Conservation (phyloP, 1,140 invertebrate species). For the Drosophila erecta region DNA sequence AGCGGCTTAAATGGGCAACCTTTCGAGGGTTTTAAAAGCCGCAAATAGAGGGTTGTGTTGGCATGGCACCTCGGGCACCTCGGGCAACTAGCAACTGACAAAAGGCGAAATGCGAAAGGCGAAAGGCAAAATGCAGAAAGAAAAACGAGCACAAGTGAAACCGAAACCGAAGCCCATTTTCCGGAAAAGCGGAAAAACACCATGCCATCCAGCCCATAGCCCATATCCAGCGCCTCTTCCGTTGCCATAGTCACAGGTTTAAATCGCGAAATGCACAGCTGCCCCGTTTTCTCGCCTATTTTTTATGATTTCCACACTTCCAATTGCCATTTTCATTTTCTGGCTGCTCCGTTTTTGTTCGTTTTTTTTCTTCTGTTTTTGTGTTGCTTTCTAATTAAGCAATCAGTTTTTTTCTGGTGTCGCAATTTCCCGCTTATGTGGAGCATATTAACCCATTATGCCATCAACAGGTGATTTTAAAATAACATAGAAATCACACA, state of each 20-base stretch:
- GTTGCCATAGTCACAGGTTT: slow-evolving; percentile 15
- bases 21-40: slow-evolving; percentile 6
- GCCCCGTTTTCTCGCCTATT: slow-evolving; percentile 14
- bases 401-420: slow-evolving; percentile 1
- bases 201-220: neutral
- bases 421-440: slow-evolving; percentile 17
- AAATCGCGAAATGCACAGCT: slow-evolving; percentile 10
- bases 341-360: neutral
- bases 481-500: neutral
- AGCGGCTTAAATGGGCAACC: slow-evolving; percentile 15
- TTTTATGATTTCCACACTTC: slow-evolving; percentile 35
- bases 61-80: slow-evolving; percentile 13
- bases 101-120: neutral
- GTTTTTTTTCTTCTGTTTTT: neutral
- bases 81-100: neutral
- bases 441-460: slow-evolving; percentile 2
- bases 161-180: slow-evolving; percentile 17
- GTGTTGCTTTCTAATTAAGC: slow-evolving; percentile 20
- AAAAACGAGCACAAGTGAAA: slow-evolving; percentile 4
- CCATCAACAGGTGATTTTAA: slow-evolving; percentile 3
- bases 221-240: neutral
- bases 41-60: slow-evolving; percentile 10
- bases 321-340: slow-evolving; percentile 25
- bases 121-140: neutral
- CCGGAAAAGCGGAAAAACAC: slow-evolving; percentile 12